A percentile compares a stretch with the other conserved stretches of the same genome.
Evolutionary conservation across 1,140 invertebrate genomes (phyloP).

Genomic region (Panonychus citri): DNA sequence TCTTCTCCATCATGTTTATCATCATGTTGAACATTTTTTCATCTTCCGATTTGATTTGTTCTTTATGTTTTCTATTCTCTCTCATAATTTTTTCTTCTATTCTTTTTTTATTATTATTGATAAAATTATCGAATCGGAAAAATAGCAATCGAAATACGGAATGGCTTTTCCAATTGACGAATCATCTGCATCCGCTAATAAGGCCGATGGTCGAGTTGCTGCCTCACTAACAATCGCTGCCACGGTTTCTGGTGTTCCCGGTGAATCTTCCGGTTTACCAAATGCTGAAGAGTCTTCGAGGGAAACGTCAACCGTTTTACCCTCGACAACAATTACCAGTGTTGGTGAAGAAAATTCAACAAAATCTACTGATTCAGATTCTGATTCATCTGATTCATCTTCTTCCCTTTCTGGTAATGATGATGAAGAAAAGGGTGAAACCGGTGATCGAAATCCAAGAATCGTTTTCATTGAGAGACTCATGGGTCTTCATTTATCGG

Average conservation of each 20-base stretch:
- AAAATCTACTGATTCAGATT: not conserved
- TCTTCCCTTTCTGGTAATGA: not conserved
- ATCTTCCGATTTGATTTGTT: too few species aligned
- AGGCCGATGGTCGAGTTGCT: not conserved
- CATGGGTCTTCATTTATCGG: conserved; percentile 5
- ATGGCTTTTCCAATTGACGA: conserved; percentile 7
- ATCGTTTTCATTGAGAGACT: conserved; percentile 7
- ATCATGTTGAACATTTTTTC: not conserved
- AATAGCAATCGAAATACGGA: conserved; percentile 1
- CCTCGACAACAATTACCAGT: too few species aligned
- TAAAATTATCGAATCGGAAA: not conserved
- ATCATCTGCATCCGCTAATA: not conserved
- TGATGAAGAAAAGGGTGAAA: conserved; percentile 2
- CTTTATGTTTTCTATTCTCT: too few species aligned
- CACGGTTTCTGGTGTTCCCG: not conserved
- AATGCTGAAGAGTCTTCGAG: too few species aligned
- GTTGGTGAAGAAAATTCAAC: not conserved
- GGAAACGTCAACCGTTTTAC: too few species aligned
- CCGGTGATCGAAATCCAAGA: conserved; percentile 1
- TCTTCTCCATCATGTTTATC: too few species aligned
- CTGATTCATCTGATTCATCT: not conserved
- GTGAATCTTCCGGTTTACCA: not conserved
- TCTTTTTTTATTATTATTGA: not conserved
- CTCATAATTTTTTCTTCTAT: too few species aligned
- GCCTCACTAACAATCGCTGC: not conserved